phyloP scores from a whole-genome alignment of 2,113 vertebrate species.

The Ibidorhyncha struthersii region DNA sequence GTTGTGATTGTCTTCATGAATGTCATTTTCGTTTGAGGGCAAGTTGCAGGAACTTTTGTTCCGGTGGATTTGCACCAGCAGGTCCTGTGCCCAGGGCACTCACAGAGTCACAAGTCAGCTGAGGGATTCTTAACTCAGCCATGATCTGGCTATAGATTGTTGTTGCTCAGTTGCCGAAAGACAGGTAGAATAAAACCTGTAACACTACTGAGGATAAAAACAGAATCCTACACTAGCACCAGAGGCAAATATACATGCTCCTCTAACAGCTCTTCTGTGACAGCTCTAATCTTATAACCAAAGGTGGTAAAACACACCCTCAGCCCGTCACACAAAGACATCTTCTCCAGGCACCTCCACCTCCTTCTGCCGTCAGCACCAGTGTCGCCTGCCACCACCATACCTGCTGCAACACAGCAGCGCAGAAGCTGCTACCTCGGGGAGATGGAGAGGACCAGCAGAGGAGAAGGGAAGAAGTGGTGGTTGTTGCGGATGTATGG shows the following conservation, averaged over 20 bases:
- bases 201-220: background rate
- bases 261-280: background rate
- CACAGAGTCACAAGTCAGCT: background rate
- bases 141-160: background rate
- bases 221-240: background rate
- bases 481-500: background rate
- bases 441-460: background rate
- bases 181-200: background rate
- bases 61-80: background rate
- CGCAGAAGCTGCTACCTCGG: rapidly evolving
- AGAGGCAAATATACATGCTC: rapidly evolving
- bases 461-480: background rate
- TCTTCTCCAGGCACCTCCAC: background rate
- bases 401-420: background rate
- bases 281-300: background rate
- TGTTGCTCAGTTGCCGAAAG: background rate
- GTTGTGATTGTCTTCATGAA: background rate
- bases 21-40: background rate
- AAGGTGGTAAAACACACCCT: background rate
- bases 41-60: background rate
- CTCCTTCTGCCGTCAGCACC: background rate
- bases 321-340: no score
- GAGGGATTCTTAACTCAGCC: background rate
- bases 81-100: background rate
- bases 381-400: background rate